Base-by-base conservation (phyloP, 2,113 vertebrate species). In the Daubentonia madagascariensis region DNA sequence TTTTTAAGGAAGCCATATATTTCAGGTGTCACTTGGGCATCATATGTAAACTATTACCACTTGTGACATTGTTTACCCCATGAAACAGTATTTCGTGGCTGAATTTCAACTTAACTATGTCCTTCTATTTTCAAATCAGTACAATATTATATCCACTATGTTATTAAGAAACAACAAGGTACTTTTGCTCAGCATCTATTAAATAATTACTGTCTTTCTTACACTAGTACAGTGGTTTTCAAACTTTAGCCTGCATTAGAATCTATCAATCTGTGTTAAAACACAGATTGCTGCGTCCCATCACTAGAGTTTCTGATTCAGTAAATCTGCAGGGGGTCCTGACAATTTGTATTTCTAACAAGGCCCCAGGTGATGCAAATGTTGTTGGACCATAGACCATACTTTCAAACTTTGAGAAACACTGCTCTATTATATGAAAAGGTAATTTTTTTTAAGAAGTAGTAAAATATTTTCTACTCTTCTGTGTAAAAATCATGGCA, bases 61-160 rank as follows among this genome's bases (percentile, higher is more conserved):
- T 97, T 85, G 25, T 84, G 5, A 86, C 20, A 48, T 81, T 73
- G 7, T 88, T 97, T 70, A 72, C 20, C 8, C 37, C 12, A 57
- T 12, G 79, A 57, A 35, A 91, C 70, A 43, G 3, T 96, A 22
- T 85, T 93, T 95, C 18, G 78, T 86, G 30, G 25, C 59, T 96
- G 4, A 89, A 40, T 96, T 93, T 96, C 72, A 89, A 63, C 12
- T 97, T 97, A 94, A 81, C 10, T 75, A 10, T 80, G 13, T 76
- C 16, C 25, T 86, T 79, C 17, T 67, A 3, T 83, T 92, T 97
- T 93, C 67, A 97, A 48, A 89, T 94, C n/a, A 91, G 32, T 70
- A 18, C 4, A 67, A 32, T 48, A 37, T 85, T 94, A 0, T 96
- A 32, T 54, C 61, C 89, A 54, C 25, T 87, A 8, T 22, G 54